Evolutionary conservation across 2,888 invertebrate species (phyloP).

Genomic region (Neria commutata): DNA sequence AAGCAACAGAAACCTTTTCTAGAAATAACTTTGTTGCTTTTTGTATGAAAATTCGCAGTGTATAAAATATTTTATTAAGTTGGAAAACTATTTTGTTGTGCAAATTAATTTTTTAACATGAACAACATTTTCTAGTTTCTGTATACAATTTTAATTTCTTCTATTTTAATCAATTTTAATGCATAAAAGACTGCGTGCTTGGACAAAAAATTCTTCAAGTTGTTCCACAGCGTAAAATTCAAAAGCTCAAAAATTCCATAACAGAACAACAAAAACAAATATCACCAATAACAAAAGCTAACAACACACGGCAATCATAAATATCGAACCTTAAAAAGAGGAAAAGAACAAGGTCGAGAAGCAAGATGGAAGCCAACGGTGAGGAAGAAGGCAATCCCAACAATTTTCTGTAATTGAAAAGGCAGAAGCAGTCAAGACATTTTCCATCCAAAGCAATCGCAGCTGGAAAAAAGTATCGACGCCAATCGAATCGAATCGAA

Average conservation of each 20-base stretch:
- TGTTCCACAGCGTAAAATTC: no score
- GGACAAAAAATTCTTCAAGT: no score
- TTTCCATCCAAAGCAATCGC: constrained; percentile 40
- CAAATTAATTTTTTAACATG: no score
- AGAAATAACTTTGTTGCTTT: no score
- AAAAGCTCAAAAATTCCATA: constrained; percentile 38
- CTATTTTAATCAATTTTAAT: no score
- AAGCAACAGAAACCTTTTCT: no score
- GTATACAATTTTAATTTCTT: no score
- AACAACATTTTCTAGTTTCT: no score
- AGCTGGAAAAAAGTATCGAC: constrained; percentile 45
- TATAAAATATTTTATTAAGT: no score
- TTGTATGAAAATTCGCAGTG: no score
- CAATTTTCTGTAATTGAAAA: constrained; percentile 23
- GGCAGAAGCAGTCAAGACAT: constrained; percentile 23
- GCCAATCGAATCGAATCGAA: constrained; percentile 44
- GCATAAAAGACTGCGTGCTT: no score
- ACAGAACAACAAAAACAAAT: constrained; percentile 9
- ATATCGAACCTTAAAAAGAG: neutral
- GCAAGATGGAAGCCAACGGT: neutral
- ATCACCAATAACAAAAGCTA: neutral
- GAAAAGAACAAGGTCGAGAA: neutral
- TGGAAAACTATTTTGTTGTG: no score
- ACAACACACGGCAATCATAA: neutral
- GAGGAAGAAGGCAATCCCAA: neutral